Percentiles rank a stretch among this genome's conserved stretches.
Evolutionary conservation across 2,113 vertebrate genomes (phyloP).

Genomic region (Trogon melanurus): DNA sequence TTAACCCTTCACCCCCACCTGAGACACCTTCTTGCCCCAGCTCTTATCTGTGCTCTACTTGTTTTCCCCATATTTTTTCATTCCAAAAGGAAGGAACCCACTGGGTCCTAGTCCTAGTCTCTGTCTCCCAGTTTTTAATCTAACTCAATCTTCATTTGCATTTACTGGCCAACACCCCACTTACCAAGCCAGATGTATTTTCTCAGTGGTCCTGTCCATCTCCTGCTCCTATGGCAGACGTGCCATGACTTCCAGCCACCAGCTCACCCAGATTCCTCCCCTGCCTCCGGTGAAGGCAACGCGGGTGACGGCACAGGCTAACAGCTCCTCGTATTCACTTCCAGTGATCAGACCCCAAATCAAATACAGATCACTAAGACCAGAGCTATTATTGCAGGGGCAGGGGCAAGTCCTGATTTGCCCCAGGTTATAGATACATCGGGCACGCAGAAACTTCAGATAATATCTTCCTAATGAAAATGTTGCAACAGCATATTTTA

Average conservation of each 20-base stretch:
- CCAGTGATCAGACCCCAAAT: not conserved
- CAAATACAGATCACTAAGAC: not conserved
- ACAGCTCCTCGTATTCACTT: not conserved
- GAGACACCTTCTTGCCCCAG: not conserved
- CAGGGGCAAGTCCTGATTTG: not conserved
- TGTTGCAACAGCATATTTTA: not conserved
- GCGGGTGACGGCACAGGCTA: fast-evolving
- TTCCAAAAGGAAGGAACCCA: not conserved
- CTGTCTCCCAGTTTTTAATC: not conserved
- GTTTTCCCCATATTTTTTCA: not conserved
- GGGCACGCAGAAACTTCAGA: not conserved
- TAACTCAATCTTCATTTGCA: not conserved
- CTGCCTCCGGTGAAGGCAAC: not conserved
- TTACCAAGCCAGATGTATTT: not conserved
- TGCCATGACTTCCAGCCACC: fast-evolving
- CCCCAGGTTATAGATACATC: not conserved
- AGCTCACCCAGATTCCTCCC: not conserved
- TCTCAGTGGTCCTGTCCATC: not conserved
- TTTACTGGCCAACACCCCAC: not conserved
- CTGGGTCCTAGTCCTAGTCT: not conserved
- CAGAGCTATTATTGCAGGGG: not conserved
- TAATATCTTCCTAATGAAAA: not conserved
- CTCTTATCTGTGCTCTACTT: no score
- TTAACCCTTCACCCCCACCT: not conserved
- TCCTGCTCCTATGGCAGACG: not conserved